Conservation (phyloP, 2,113 vertebrate species). For the Xyrauchen texanus region DNA sequence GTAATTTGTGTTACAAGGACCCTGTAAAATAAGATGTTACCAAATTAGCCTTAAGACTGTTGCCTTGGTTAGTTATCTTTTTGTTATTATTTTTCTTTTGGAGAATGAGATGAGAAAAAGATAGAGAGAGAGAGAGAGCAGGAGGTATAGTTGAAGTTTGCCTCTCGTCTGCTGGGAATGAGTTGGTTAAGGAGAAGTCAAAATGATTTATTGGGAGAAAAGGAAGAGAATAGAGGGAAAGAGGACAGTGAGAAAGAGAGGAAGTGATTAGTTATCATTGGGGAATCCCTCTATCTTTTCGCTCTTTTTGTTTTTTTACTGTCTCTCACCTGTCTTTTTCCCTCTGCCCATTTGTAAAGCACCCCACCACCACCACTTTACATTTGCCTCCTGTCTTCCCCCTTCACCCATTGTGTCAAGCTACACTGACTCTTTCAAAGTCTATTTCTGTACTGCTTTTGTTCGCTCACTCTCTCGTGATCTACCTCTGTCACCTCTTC, state of each 20-base stretch:
- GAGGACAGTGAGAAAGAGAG: slow-evolving; percentile 65
- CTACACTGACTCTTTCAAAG: slow-evolving; percentile 51
- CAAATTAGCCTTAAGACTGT: slow-evolving; percentile 22
- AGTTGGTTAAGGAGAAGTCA: slow-evolving; percentile 82
- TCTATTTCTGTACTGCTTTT: slow-evolving; percentile 50
- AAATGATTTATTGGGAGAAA: slow-evolving; percentile 82
- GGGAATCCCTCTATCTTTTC: slow-evolving; percentile 76
- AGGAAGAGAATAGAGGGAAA: slow-evolving; percentile 70
- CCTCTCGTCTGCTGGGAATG: slow-evolving; percentile 78
- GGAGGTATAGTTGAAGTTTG: slow-evolving; percentile 75
- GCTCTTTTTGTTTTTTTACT: slow-evolving; percentile 49
- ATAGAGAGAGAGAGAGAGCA: slow-evolving; percentile 48
- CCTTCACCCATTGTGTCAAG: slow-evolving; percentile 53
- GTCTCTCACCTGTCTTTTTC: slow-evolving; percentile 46
- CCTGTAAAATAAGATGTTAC: too few species aligned
- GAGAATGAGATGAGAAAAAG: slow-evolving; percentile 31
- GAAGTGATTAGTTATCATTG: slow-evolving; percentile 71
- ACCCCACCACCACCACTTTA: slow-evolving; percentile 30
- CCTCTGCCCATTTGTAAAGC: slow-evolving; percentile 40
- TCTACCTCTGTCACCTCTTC: slow-evolving; percentile 58
- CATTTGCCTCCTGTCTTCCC: slow-evolving; percentile 38
- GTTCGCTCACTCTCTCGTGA: slow-evolving; percentile 53
- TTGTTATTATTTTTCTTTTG: not conserved
- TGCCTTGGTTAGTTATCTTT: slow-evolving; percentile 54
- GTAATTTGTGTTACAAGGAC: too few species aligned